Percentiles rank a stretch among this genome's conserved stretches.
phyloP scores from a whole-genome alignment of 2,888 invertebrate species.

The Trichogramma evanescens region DNA sequence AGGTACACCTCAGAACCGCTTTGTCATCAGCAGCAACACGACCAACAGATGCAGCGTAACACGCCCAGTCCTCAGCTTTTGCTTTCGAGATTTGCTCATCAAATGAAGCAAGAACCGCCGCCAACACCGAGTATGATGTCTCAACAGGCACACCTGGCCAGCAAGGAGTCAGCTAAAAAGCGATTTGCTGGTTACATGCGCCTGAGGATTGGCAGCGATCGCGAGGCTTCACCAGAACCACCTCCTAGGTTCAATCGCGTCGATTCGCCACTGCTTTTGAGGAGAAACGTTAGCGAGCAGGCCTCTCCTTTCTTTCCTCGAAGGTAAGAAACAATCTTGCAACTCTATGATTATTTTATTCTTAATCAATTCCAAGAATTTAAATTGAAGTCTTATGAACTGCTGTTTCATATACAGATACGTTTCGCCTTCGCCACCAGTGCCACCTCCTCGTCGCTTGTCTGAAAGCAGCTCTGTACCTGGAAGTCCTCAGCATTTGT shows the following conservation, averaged over 20 bases:
- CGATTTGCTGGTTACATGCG: constrained; percentile 78
- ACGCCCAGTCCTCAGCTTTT: constrained; percentile 40
- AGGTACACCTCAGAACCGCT: not conserved
- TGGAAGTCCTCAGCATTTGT: constrained; percentile 62
- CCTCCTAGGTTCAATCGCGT: constrained; percentile 44
- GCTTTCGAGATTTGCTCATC: constrained; percentile 43
- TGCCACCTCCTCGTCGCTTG: constrained; percentile 58
- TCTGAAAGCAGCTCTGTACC: constrained; percentile 64
- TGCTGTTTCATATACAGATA: constrained; percentile 45
- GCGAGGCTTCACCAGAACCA: constrained; percentile 44
- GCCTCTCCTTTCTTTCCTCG: constrained; percentile 45
- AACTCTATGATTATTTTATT: too few species aligned
- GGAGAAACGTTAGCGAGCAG: constrained; percentile 55
- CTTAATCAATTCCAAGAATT: too few species aligned
- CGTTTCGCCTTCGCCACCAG: constrained; percentile 56
- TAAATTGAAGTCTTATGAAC: not conserved
- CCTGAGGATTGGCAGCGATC: constrained; percentile 61
- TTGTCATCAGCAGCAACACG: not conserved
- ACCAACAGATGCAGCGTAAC: constrained; percentile 31
- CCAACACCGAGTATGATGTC: constrained; percentile 18
- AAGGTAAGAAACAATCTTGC: constrained; percentile 32
- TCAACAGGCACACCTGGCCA: constrained; percentile 30
- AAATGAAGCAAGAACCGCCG: constrained; percentile 40
- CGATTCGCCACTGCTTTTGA: constrained; percentile 52
- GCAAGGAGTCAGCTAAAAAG: constrained; percentile 55